These are phyloP conservation scores for Apamea monoglypha DNA, from an alignment of 2,888 invertebrate genomes.

Conservation along the genomic window DNA sequence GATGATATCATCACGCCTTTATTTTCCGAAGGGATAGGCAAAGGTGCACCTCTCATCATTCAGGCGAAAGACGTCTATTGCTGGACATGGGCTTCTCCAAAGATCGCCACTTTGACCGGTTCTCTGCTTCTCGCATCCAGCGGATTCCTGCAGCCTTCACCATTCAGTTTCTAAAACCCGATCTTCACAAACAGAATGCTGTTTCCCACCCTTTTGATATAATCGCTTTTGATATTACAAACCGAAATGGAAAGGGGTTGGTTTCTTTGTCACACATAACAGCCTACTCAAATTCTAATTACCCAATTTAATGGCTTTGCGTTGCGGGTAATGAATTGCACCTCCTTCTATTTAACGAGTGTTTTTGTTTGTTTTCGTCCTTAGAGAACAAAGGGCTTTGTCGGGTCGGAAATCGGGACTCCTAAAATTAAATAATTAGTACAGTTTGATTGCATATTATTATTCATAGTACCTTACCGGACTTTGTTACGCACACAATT, in stretches of 20 bases:
- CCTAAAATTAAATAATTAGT: background rate
- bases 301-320: background rate
- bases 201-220: background rate
- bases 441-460: background rate
- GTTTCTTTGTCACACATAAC: background rate
- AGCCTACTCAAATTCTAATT: conserved; percentile 2
- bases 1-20: too few species aligned
- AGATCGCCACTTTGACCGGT: too few species aligned
- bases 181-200: background rate
- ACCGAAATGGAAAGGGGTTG: background rate
- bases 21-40: too few species aligned
- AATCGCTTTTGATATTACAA: background rate
- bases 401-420: background rate
- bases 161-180: background rate
- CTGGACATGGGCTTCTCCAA: too few species aligned
- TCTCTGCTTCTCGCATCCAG: too few species aligned
- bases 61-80: too few species aligned
- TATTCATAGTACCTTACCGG: too few species aligned
- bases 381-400: background rate
- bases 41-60: too few species aligned
- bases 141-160: too few species aligned
- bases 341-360: background rate
- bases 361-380: background rate
- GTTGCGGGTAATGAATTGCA: background rate
- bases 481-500: too few species aligned